These are phyloP conservation scores for Platycheirus albimanus DNA, from an alignment of 2,888 invertebrate species.

Conservation along the genomic window DNA sequence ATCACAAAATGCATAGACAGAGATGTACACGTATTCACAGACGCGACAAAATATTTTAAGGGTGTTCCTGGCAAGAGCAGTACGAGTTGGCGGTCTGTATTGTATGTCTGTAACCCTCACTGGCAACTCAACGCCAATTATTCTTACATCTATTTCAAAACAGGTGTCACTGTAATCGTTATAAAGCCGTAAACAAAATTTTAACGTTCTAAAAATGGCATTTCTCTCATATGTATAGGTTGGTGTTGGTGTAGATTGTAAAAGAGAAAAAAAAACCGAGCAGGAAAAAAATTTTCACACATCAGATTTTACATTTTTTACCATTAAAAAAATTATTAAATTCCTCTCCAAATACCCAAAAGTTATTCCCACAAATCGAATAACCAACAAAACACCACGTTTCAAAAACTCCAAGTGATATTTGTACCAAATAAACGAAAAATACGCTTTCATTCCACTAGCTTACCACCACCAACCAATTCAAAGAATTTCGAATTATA, in stretches of 20 bases:
- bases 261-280: constrained; percentile 52
- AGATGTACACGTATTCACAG: no score
- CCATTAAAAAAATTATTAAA: constrained; percentile 41
- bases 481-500: constrained; percentile 47
- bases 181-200: constrained; percentile 61
- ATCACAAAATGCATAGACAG: no score
- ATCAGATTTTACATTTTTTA: constrained; percentile 66
- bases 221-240: constrained; percentile 58
- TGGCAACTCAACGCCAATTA: constrained; percentile 17
- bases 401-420: constrained; percentile 59
- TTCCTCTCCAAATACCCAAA: constrained; percentile 26
- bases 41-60: no score
- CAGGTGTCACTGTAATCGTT: constrained; percentile 18
- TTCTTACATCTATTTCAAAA: not conserved
- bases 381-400: constrained; percentile 19
- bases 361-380: constrained; percentile 1
- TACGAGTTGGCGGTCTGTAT: no score
- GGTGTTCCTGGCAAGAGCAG: no score
- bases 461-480: constrained; percentile 43
- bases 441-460: constrained; percentile 56
- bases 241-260: constrained; percentile 65
- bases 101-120: no score
- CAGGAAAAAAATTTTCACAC: constrained; percentile 67
- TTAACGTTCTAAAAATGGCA: constrained; percentile 71
- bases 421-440: constrained; percentile 47